Conservation (phyloP, 2,888 invertebrate species). For the Acleris holmiana region DNA sequence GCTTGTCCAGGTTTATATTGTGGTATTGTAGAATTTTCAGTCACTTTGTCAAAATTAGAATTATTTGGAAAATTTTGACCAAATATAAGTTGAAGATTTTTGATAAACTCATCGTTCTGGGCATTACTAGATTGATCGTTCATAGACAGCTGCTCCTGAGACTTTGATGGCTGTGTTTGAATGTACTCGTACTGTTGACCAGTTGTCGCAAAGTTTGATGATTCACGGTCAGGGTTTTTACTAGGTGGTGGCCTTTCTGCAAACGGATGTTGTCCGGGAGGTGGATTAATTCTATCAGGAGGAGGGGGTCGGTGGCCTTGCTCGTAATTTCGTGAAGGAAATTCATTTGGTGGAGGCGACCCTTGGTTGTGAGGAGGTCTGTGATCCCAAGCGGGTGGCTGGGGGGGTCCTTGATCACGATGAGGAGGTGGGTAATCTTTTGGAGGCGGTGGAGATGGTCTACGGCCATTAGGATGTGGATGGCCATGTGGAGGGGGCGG, state of each 20-base stretch:
- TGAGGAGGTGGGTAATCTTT: not conserved
- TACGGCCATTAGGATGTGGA: no score
- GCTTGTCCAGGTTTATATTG: slow-evolving; percentile 2
- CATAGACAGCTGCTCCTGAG: not conserved
- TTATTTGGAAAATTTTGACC: slow-evolving; percentile 11
- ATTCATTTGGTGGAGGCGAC: no score
- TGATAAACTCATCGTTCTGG: slow-evolving; percentile 16
- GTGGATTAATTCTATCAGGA: not conserved
- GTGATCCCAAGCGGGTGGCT: not conserved
- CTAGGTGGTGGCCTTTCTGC: no score
- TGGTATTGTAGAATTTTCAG: not conserved
- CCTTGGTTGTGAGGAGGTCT: not conserved
- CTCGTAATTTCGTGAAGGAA: no score
- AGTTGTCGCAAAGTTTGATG: no score
- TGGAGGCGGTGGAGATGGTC: slow-evolving; percentile 9
- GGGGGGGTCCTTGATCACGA: not conserved
- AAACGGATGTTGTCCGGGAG: not conserved
- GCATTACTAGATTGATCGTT: slow-evolving; percentile 3
- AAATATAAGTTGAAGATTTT: slow-evolving; percentile 28
- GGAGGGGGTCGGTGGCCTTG: no score
- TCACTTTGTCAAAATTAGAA: not conserved
- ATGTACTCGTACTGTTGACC: not conserved
- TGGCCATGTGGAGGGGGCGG: no score
- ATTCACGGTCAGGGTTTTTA: no score
- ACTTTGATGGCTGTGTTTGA: not conserved